Evolutionary conservation across 2,888 invertebrate genomes (phyloP), one percentile per base, ranked within the genome.

Genomic region (Empis stercorea): DNA sequence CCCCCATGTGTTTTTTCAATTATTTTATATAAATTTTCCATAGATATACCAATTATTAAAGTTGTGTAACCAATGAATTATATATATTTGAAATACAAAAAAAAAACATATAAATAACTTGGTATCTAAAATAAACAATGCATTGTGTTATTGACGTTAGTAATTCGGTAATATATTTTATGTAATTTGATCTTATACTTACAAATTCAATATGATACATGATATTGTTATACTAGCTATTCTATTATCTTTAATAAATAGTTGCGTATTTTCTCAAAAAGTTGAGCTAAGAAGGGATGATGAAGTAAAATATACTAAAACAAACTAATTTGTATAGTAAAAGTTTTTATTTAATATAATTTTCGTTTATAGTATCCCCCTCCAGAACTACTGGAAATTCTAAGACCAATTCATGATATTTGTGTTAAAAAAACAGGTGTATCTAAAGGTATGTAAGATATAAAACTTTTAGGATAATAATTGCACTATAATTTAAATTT

Each of bases 341-440:
- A 34, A n/a, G 5, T 27, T 27, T 27, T 27, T 27, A 20, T 4
- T 5, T 4, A 36, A 36, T 11, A 14, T 10, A 36, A n/a, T 37
- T 30, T 38, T 41, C 36, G 32, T 36, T 51, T 52, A 41, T 42
- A 59, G 57, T 59, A 58, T 58, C 60, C 60, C 44, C 60, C 60
- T n/a, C 56, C 57, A 30, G 55, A 57, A 20, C 47, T 59, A 23
- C 34, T 60, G 10, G 51, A 51, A 46, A 27, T 39, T 39, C 46
- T 59, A 30, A 47, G 50, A 41, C 56, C 60, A 34, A 49, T 56
- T 30, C 60, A 59, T 51, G 56, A 58, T 47, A 48, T 51, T 44
- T 61, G 61, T 48, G 52, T 58, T 11, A 48, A 54, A 48, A 58
- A 59, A 52, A 59, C 61, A 50, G 54, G 56, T 15, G 56, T 52